These are phyloP conservation scores for Theretra japonica DNA, from an alignment of 2,888 invertebrate species.

Conservation along the genomic window DNA sequence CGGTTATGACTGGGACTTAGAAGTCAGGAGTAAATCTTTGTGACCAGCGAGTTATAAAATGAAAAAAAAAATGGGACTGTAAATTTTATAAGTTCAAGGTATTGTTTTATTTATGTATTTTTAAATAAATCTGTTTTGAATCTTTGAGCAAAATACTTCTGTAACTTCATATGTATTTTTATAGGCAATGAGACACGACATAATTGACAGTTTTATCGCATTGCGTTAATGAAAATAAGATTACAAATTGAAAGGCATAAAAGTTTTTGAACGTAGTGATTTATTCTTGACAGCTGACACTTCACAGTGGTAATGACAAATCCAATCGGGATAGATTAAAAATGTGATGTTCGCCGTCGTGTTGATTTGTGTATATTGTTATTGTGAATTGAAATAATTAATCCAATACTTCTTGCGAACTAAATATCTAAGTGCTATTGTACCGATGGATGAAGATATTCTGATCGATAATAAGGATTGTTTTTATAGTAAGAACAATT, in stretches of 20 bases:
- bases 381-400: not conserved
- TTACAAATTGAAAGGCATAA: not conserved
- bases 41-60: no score
- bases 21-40: no score
- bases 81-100: not conserved
- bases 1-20: no score
- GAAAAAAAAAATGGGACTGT: no score
- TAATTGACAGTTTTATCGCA: no score
- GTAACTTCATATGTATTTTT: no score
- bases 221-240: constrained; percentile 28
- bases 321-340: not conserved
- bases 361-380: constrained; percentile 13
- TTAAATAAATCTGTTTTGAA: no score
- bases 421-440: constrained; percentile 26
- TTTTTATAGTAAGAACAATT: constrained; percentile 67
- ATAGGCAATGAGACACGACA: no score
- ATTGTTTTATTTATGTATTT: no score
- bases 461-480: constrained; percentile 68
- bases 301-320: not conserved
- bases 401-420: no score
- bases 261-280: not conserved
- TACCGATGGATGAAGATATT: constrained; percentile 79
- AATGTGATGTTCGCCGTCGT: constrained; percentile 29
- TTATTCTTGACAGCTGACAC: no score
- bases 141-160: no score